These are phyloP conservation scores for Siniperca scherzeri DNA, from an alignment of 2,797 vertebrate species.

Conservation along the genomic window DNA sequence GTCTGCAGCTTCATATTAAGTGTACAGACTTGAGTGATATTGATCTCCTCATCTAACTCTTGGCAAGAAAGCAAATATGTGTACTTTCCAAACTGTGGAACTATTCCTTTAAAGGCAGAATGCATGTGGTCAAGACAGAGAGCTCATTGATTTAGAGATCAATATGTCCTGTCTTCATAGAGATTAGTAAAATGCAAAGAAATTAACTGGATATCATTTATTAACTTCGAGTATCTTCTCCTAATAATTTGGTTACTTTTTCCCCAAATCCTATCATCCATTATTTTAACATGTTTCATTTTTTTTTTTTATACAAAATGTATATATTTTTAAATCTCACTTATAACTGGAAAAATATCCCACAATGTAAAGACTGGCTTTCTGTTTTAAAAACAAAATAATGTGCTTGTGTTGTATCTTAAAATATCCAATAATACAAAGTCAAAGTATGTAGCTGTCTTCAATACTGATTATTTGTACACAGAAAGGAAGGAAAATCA, in stretches of 20 bases:
- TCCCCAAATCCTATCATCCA: no score
- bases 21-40: not conserved
- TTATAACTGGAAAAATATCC: not conserved
- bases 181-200: not conserved
- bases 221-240: not conserved
- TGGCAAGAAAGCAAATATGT: not conserved
- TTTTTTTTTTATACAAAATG: not conserved
- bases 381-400: not conserved
- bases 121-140: not conserved
- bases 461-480: not conserved
- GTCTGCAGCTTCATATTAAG: not conserved
- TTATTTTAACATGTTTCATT: not conserved
- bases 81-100: not conserved
- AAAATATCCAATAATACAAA: constrained; percentile 10
- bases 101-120: constrained; percentile 1
- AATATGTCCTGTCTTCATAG: not conserved
- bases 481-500: constrained; percentile 17
- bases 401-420: not conserved
- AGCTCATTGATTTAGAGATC: not conserved
- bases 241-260: not conserved
- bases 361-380: not conserved
- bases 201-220: not conserved
- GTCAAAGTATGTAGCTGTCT: not conserved
- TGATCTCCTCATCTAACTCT: not conserved
- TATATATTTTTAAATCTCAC: not conserved